Evolutionary conservation across 2,888 invertebrate genomes (phyloP).

Genomic region (Synanthedon formicaeformis): DNA sequence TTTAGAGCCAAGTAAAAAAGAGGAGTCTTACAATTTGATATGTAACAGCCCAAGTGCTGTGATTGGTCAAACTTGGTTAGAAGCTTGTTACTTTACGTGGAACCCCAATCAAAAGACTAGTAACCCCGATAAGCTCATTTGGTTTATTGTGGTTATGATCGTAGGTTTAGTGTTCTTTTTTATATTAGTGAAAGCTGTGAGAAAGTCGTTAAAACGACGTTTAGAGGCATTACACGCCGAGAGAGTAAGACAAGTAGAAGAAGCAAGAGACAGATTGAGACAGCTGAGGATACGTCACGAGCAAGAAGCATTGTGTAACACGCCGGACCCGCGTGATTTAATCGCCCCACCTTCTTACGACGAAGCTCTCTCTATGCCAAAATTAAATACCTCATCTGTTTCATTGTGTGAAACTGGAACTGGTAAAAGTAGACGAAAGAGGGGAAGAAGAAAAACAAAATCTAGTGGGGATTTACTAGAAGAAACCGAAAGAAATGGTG

Average conservation of each 20-base stretch:
- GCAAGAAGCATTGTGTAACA: conserved; percentile 69
- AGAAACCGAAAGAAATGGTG: conserved; percentile 56
- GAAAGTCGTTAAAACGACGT: conserved; percentile 67
- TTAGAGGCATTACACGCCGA: conserved; percentile 61
- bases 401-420: conserved; percentile 62
- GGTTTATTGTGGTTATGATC: conserved; percentile 70
- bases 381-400: conserved; percentile 72
- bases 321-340: conserved; percentile 77
- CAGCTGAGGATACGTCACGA: conserved; percentile 63
- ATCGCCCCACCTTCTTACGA: conserved; percentile 81
- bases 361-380: conserved; percentile 82
- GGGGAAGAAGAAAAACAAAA: conserved; percentile 60
- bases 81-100: conserved; percentile 76
- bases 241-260: conserved; percentile 67
- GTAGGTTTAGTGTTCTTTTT: conserved; percentile 65
- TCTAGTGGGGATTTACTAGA: conserved; percentile 63
- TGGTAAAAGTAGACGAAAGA: conserved; percentile 46
- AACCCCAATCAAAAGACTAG: conserved; percentile 45
- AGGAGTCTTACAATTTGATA: conserved; percentile 61
- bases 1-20: conserved; percentile 66
- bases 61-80: conserved; percentile 76
- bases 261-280: conserved; percentile 69
- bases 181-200: conserved; percentile 65
- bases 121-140: conserved; percentile 66
- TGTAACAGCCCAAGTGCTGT: conserved; percentile 75